These are phyloP conservation scores for Leucopsar rothschildi DNA, from an alignment of 2,113 vertebrate genomes.

Conservation along the genomic window DNA sequence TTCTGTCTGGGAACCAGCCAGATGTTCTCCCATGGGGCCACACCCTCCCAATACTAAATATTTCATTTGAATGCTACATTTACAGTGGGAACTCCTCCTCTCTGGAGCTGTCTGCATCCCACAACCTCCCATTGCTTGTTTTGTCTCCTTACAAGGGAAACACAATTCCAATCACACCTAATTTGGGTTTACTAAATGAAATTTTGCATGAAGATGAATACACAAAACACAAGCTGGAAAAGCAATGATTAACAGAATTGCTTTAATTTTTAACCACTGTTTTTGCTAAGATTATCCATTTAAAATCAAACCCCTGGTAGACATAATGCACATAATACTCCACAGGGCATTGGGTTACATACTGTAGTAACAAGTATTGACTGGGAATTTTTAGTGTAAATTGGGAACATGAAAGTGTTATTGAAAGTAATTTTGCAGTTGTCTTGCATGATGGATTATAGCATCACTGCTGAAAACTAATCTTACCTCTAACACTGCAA, in stretches of 20 bases:
- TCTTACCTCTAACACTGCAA: neutral
- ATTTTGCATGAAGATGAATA: neutral
- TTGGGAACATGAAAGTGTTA: slow-evolving; percentile 12
- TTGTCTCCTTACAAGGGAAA: slow-evolving; percentile 37
- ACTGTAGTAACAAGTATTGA: slow-evolving; percentile 44
- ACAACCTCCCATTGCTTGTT: neutral
- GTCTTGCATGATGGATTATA: slow-evolving; percentile 57
- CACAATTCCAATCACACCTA: neutral
- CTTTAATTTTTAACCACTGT: neutral
- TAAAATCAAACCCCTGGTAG: neutral
- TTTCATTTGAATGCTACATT: neutral
- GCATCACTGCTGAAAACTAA: slow-evolving; percentile 47
- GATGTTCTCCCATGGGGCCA: neutral
- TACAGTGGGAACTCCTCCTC: neutral
- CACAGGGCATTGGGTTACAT: neutral
- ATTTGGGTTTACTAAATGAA: neutral
- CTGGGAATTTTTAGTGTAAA: slow-evolving; percentile 26
- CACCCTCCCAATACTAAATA: neutral
- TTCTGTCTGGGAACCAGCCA: neutral
- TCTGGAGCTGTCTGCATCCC: neutral
- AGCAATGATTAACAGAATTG: neutral
- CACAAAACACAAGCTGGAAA: neutral
- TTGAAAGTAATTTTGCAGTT: slow-evolving; percentile 62
- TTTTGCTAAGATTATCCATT: neutral
- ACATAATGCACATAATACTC: neutral